These are phyloP conservation scores for Bibio marci DNA, from an alignment of 2,888 invertebrate species.

Conservation along the genomic window DNA sequence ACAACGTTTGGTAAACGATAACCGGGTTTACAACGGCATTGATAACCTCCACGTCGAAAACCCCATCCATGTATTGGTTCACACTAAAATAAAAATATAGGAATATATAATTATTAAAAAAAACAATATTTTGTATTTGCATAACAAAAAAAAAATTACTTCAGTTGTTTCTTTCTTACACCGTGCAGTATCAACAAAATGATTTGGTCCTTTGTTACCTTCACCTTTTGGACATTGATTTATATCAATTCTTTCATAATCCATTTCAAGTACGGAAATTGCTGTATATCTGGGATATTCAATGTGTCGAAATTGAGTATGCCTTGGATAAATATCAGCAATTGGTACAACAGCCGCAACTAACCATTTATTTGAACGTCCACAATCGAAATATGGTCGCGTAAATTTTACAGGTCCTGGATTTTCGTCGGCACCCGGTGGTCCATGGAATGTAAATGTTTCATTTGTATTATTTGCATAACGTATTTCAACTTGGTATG, in stretches of 20 bases:
- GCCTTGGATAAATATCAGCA: slow-evolving; percentile 86
- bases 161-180: slow-evolving; percentile 85
- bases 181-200: slow-evolving; percentile 74
- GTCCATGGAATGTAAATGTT: slow-evolving; percentile 91
- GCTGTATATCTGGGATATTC: slow-evolving; percentile 59
- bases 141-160: slow-evolving; percentile 29
- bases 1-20: slow-evolving; percentile 72
- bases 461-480: slow-evolving; percentile 91
- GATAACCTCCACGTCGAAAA: slow-evolving; percentile 86
- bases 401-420: slow-evolving; percentile 91
- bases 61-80: slow-evolving; percentile 95
- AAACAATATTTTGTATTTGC: too few species aligned
- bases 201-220: slow-evolving; percentile 78
- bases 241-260: slow-evolving; percentile 90
- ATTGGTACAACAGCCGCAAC: slow-evolving; percentile 88
- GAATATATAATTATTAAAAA: background rate
- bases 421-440: slow-evolving; percentile 75
- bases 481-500: slow-evolving; percentile 83
- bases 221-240: slow-evolving; percentile 86
- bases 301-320: slow-evolving; percentile 41
- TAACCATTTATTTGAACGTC: slow-evolving; percentile 88
- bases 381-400: slow-evolving; percentile 91
- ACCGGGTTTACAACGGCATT: slow-evolving; percentile 83
- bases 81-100: slow-evolving; percentile 40
- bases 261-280: slow-evolving; percentile 84